Percentiles rank a stretch among this genome's conserved stretches.
Conservation (phyloP, 2,797 vertebrate genomes). For the Coilia nasus region DNA sequence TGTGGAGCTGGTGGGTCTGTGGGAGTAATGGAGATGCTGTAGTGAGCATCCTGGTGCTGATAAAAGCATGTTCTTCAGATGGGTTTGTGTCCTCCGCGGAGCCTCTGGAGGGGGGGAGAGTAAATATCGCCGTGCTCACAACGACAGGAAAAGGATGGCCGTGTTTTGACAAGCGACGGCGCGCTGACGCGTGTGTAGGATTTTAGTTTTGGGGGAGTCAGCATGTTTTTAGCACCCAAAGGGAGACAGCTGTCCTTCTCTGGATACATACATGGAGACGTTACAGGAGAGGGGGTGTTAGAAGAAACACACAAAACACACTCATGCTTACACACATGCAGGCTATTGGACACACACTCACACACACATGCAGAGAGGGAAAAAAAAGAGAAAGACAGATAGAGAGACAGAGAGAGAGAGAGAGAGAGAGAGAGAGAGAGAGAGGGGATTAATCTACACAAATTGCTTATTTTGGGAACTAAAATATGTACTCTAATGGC, state of each 20-base stretch:
- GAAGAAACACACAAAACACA: not conserved
- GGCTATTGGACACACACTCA: not conserved
- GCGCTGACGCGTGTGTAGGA: not conserved
- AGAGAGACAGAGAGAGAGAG: constrained; percentile 30
- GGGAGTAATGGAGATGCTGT: not conserved
- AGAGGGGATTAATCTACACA: not conserved
- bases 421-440: constrained; percentile 25
- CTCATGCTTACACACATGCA: not conserved
- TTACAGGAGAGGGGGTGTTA: no score
- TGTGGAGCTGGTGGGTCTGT: no score
- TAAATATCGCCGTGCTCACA: not conserved
- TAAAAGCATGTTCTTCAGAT: constrained; percentile 58
- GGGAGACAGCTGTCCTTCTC: constrained; percentile 10
- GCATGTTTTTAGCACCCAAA: constrained; percentile 15
- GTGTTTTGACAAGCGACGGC: constrained; percentile 12
- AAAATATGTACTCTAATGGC: not conserved
- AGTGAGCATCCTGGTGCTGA: constrained; percentile 47
- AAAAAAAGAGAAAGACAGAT: not conserved
- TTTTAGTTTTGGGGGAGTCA: constrained; percentile 14
- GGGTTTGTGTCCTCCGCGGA: constrained; percentile 61
- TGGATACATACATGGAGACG: not conserved
- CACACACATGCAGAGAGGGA: not conserved
- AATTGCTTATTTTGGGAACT: no score
- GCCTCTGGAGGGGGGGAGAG: constrained; percentile 69
- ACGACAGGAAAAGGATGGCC: not conserved